Percentiles rank a stretch among this genome's conserved stretches.
These are phyloP conservation scores for Opisthograptis luteolata DNA, from an alignment of 2,888 invertebrate species.

Conservation along the genomic window DNA sequence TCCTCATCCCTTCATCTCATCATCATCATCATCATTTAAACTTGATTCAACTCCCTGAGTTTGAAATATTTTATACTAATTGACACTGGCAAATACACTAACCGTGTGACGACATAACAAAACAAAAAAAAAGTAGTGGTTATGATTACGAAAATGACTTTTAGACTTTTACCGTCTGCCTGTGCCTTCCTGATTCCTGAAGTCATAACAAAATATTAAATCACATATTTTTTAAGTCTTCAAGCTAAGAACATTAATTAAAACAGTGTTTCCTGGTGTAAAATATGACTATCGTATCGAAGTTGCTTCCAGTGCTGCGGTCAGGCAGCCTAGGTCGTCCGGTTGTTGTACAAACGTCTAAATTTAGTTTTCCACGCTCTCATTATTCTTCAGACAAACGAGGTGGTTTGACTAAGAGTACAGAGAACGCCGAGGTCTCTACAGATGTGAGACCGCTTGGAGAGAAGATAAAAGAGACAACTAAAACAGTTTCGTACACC, in stretches of 20 bases:
- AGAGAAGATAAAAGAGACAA: slow-evolving; percentile 94
- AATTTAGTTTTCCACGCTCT: slow-evolving; percentile 49
- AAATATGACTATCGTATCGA: slow-evolving; percentile 71
- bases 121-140: too few species aligned
- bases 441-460: slow-evolving; percentile 87
- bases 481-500: slow-evolving; percentile 94
- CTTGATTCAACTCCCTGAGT: too few species aligned
- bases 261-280: not conserved
- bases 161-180: too few species aligned
- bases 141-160: too few species aligned
- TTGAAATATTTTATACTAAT: too few species aligned
- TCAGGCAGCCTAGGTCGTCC: slow-evolving; percentile 52
- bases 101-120: too few species aligned
- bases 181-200: too few species aligned
- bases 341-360: slow-evolving; percentile 48
- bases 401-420: slow-evolving; percentile 63
- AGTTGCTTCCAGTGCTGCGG: slow-evolving; percentile 62
- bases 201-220: too few species aligned
- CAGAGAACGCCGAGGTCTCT: slow-evolving; percentile 71
- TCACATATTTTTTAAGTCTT: too few species aligned
- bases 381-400: slow-evolving; percentile 60
- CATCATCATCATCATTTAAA: too few species aligned
- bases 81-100: too few species aligned
- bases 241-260: not conserved
- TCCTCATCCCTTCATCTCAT: too few species aligned